phyloP scores from a whole-genome alignment of 2,113 vertebrate species.

The Scartelaos histophorus region DNA sequence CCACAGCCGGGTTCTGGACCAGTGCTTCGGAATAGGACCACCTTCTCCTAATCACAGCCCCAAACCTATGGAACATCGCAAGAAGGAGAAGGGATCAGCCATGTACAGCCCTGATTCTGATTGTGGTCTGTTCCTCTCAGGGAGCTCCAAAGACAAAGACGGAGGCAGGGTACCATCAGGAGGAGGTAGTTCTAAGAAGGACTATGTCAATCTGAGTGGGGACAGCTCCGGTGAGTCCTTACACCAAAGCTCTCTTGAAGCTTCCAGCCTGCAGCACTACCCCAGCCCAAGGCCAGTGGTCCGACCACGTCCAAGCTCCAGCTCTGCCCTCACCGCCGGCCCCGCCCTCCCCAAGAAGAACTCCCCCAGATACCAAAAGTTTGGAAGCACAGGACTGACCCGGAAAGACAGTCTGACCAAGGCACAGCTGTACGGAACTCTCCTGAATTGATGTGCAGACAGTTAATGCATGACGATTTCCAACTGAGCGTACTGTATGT shows the following conservation, averaged over 20 bases:
- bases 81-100: constrained; percentile 78
- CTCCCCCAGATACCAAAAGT: constrained; percentile 87
- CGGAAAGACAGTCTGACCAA: constrained; percentile 97
- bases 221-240: constrained; percentile 88
- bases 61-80: constrained; percentile 77
- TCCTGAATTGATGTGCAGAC: constrained; percentile 84
- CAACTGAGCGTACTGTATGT: constrained; percentile 58
- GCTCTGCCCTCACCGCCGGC: constrained; percentile 71
- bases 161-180: constrained; percentile 43
- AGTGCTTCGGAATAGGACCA: constrained; percentile 80
- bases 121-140: constrained; percentile 82
- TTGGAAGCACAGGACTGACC: constrained; percentile 87
- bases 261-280: constrained; percentile 85
- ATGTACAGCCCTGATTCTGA: constrained; percentile 84
- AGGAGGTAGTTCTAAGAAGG: constrained; percentile 72
- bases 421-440: constrained; percentile 95
- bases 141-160: constrained; percentile 82
- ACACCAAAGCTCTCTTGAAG: constrained; percentile 85
- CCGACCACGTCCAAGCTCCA: constrained; percentile 69
- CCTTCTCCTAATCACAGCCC: constrained; percentile 67
- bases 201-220: constrained; percentile 81
- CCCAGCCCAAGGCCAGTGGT: constrained; percentile 69
- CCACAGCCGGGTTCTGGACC: constrained; percentile 81
- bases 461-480: constrained; percentile 68
- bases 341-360: constrained; percentile 79